Percentiles rank a stretch among this genome's conserved stretches.
Conservation (phyloP, 23 tunicate genomes). For the Halocynthia aurantium region DNA sequence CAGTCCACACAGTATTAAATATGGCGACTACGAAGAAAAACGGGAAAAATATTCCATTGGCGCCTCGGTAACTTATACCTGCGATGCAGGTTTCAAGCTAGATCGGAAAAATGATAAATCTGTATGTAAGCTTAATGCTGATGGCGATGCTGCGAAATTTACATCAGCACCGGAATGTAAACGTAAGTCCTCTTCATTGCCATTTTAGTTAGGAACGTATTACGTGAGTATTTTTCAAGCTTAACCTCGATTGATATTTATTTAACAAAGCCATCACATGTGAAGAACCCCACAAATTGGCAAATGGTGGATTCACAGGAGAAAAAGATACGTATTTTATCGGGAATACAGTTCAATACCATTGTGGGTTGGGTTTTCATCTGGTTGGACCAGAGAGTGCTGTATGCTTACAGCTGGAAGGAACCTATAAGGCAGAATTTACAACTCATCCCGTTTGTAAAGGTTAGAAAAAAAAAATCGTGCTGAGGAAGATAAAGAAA, state of each 20-base stretch:
- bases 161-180: too few species aligned
- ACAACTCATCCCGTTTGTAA: slow-evolving; percentile 2
- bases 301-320: too few species aligned
- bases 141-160: neutral
- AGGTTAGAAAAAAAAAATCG: too few species aligned
- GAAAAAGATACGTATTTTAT: neutral
- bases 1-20: neutral
- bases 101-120: neutral
- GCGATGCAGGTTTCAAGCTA: slow-evolving; percentile 8
- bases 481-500: too few species aligned
- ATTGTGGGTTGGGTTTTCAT: neutral
- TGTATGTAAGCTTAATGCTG: slow-evolving; percentile 4
- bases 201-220: too few species aligned
- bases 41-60: neutral
- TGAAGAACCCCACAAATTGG: too few species aligned
- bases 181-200: too few species aligned
- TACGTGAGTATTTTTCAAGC: too few species aligned
- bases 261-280: too few species aligned
- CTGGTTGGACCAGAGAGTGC: slow-evolving; percentile 1
- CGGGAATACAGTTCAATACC: neutral
- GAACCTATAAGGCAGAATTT: too few species aligned
- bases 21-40: slow-evolving; percentile 5
- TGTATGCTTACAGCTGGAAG: neutral
- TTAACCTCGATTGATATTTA: too few species aligned
- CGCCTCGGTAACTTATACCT: slow-evolving; percentile 8